These are phyloP conservation scores for Psilopsiagon aymara DNA, from an alignment of 2,113 vertebrate species.

Conservation along the genomic window DNA sequence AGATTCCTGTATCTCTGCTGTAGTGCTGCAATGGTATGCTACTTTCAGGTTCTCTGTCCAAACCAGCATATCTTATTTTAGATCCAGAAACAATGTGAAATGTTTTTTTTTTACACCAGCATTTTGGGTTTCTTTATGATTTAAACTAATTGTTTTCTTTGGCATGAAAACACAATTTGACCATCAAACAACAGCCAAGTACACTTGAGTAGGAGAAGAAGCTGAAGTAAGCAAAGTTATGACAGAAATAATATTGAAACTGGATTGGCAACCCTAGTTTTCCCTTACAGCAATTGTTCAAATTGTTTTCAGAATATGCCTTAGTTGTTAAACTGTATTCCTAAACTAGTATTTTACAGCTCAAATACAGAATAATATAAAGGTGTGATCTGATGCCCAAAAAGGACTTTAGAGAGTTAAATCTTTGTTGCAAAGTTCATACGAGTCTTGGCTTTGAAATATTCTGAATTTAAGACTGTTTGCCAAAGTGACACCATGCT, in stretches of 20 bases:
- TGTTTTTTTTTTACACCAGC: neutral
- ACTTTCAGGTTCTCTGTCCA: neutral
- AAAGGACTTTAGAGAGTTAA: neutral
- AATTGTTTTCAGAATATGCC: neutral
- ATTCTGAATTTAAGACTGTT: slow-evolving; percentile 3
- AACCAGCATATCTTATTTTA: neutral
- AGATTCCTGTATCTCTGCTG: neutral
- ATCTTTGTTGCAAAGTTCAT: neutral
- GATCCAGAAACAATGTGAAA: neutral
- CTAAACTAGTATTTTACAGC: neutral
- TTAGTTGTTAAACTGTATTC: neutral
- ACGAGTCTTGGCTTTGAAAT: neutral
- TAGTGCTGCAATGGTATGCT: neutral
- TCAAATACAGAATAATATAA: neutral
- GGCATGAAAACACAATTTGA: neutral
- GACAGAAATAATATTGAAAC: slow-evolving; percentile 7
- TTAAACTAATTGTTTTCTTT: slow-evolving; percentile 7
- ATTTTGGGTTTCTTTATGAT: neutral
- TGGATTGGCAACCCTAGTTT: slow-evolving; percentile 5
- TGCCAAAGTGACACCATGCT: slow-evolving; percentile 1
- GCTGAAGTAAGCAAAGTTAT: slow-evolving; percentile 28
- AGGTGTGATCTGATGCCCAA: neutral
- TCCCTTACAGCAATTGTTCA: neutral
- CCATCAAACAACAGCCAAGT: neutral
- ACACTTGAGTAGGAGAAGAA: neutral